These are phyloP conservation scores for Teinopalpus imperialis DNA, from an alignment of 2,888 invertebrate species.

Conservation along the genomic window DNA sequence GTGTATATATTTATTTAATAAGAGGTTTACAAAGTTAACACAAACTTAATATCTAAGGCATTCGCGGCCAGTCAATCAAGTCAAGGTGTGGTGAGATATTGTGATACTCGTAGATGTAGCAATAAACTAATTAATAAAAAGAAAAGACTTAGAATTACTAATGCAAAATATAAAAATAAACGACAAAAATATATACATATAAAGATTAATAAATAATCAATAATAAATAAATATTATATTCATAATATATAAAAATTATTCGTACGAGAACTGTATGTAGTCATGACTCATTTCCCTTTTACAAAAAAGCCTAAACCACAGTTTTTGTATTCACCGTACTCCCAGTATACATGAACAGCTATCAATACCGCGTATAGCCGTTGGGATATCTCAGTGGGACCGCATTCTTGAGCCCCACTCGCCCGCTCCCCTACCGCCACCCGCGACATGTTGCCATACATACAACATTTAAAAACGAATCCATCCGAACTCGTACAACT, in stretches of 20 bases:
- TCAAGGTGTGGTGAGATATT: too few species aligned
- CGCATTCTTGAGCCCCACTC: constrained; percentile 68
- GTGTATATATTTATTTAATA: too few species aligned
- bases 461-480: constrained; percentile 28
- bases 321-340: constrained; percentile 42
- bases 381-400: constrained; percentile 72
- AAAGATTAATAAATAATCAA: too few species aligned
- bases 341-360: constrained; percentile 49
- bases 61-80: too few species aligned
- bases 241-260: neutral
- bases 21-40: too few species aligned
- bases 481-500: constrained; percentile 4
- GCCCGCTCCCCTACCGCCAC: constrained; percentile 42
- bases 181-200: too few species aligned
- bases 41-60: too few species aligned
- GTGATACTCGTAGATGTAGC: too few species aligned
- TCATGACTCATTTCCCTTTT: constrained; percentile 16
- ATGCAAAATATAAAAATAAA: too few species aligned
- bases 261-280: constrained; percentile 5
- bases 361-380: constrained; percentile 60
- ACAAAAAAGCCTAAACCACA: constrained; percentile 34
- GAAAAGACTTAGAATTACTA: too few species aligned
- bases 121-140: too few species aligned
- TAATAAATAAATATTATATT: constrained; percentile 8
- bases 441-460: constrained; percentile 47